Evolutionary conservation across 2,888 invertebrate genomes (phyloP), one percentile per base, ranked within the genome.

Genomic region (Sthenelais limicola): DNA sequence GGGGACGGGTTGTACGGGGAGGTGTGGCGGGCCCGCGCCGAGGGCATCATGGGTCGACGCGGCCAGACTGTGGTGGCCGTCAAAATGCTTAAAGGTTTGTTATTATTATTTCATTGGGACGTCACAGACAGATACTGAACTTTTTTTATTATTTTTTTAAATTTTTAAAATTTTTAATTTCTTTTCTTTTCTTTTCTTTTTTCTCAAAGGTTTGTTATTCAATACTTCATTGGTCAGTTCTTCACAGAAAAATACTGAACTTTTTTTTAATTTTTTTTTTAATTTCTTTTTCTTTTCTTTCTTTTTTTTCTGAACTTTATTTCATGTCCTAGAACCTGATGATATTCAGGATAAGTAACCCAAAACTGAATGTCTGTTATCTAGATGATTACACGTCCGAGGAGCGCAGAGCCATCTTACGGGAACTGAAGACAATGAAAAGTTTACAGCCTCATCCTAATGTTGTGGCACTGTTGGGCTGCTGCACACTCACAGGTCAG

Each of bases 71-170:
- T 72, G 7, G 78, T 78, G 1, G 78, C 78, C 4, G 78, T 78
- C 51, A 78, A 78, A 47, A 77, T 77, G 76, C 71, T 78, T 2
- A 74, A 74, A 77, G 77, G 77, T 78, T n/a, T n/a, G n/a, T n/a
- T n/a, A n/a, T n/a, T n/a, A n/a, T n/a, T n/a, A n/a, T n/a, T n/a
- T n/a, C n/a, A n/a, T n/a, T n/a, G n/a, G n/a, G n/a, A n/a, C n/a
- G n/a, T n/a, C n/a, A n/a, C n/a, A n/a, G n/a, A n/a, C 18, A 15
- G 9, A 43, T 18, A 43, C 9, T 18, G 18, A 15, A 43, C 12
- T 15, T 43, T 43, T 43, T 18, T 43, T 9, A 15, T 43, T 15
- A 43, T 15, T 43, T 43, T 43, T 43, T 43, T 18, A 43, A 15
- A 43, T 43, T 9, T 43, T 43, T 9, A 43, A 43, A 15, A 43